Evolutionary conservation across 2,113 vertebrate genomes (phyloP).

Genomic region (Manacus vitellinus): DNA sequence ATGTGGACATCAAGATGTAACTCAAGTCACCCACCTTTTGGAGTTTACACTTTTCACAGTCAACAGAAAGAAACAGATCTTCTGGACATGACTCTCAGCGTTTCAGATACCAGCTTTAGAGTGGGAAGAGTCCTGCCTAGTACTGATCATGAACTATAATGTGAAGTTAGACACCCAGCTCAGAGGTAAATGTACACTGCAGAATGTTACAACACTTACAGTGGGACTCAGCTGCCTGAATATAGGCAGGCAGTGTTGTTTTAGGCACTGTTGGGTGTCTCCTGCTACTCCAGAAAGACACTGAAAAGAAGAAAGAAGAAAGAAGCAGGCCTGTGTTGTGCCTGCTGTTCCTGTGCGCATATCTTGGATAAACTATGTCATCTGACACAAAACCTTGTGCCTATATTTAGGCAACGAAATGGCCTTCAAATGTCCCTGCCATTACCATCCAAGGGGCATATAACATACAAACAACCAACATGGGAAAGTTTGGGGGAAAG

Average conservation of each 20-base stretch:
- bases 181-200: not conserved
- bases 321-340: rapidly evolving
- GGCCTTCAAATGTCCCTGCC: slow-evolving; percentile 7
- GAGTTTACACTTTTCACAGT: not conserved
- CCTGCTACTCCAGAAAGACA: not conserved
- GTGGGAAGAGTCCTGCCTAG: not conserved
- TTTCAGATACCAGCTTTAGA: not conserved
- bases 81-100: not conserved
- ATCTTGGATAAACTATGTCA: not conserved
- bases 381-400: not conserved
- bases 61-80: not conserved
- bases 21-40: not conserved
- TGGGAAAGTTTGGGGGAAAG: not conserved
- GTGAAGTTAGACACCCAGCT: not conserved
- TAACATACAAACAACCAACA: slow-evolving; percentile 37
- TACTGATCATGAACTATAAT: not conserved
- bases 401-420: not conserved
- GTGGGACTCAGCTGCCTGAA: not conserved
- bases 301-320: not conserved
- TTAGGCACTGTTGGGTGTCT: not conserved
- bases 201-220: not conserved
- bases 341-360: rapidly evolving
- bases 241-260: rapidly evolving
- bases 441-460: slow-evolving; percentile 8
- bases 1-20: not conserved